Evolutionary conservation across 2,888 invertebrate species (phyloP).

Genomic region (Danaus chrysippus): DNA sequence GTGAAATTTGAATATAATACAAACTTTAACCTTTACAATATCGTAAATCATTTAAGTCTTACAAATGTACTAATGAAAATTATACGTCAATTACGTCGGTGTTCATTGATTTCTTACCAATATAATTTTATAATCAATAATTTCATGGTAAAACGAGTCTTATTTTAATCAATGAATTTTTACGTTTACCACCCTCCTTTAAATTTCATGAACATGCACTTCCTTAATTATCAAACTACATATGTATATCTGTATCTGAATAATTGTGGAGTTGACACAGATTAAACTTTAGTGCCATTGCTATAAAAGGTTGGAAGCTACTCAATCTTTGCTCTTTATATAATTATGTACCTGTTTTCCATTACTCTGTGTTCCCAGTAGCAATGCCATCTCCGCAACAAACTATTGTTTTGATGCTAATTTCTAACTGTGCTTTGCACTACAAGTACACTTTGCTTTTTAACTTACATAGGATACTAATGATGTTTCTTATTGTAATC

Average conservation of each 20-base stretch:
- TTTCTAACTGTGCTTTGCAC: constrained; percentile 34
- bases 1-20: neutral
- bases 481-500: constrained; percentile 7
- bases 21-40: constrained; percentile 1
- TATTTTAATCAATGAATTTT: neutral
- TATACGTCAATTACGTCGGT: neutral
- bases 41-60: neutral
- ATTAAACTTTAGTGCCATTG: too few relatives aligned
- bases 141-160: neutral
- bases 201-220: too few relatives aligned
- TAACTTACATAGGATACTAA: constrained; percentile 20
- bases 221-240: too few relatives aligned
- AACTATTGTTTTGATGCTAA: constrained; percentile 38
- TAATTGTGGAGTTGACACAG: too few relatives aligned
- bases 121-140: constrained; percentile 1
- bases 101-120: constrained; percentile 4
- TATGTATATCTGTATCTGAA: too few relatives aligned
- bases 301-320: neutral
- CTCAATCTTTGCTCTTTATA: constrained; percentile 12
- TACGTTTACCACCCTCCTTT: neutral
- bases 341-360: constrained; percentile 24
- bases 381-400: constrained; percentile 22
- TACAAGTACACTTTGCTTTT: constrained; percentile 32
- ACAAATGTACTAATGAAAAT: neutral
- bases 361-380: constrained; percentile 27